These are phyloP conservation scores for Todiramphus saurophagus DNA, from an alignment of 2,113 vertebrate species.

Conservation along the genomic window DNA sequence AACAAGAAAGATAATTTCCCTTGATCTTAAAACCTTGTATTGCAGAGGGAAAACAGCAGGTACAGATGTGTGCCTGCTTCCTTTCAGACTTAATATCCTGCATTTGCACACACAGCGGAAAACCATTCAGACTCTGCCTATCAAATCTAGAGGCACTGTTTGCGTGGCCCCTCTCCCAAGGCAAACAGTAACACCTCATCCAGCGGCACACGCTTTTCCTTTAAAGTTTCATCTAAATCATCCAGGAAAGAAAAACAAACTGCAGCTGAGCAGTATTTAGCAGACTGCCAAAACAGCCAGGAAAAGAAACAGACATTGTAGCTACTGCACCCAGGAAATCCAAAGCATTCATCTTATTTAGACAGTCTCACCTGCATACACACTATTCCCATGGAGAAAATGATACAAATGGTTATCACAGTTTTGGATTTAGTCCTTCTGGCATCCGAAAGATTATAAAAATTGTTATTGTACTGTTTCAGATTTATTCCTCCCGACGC, in stretches of 20 bases:
- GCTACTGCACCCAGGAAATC: not conserved
- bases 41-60: not conserved
- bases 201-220: not conserved
- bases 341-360: not conserved
- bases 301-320: not conserved
- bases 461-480: not conserved
- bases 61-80: not conserved
- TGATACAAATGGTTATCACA: not conserved
- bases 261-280: not conserved
- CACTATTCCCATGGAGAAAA: not conserved
- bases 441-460: not conserved
- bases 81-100: not conserved
- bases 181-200: not conserved
- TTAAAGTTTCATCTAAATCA: not conserved
- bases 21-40: not conserved
- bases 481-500: not conserved
- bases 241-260: not conserved
- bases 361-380: not conserved
- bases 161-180: not conserved
- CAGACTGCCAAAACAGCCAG: not conserved
- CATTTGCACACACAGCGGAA: not conserved
- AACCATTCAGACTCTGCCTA: not conserved
- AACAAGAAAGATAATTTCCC: not conserved
- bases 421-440: not conserved
- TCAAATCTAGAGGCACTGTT: not conserved